phyloP scores from a whole-genome alignment of 2,113 vertebrate genomes.

The Bufo gargarizans region DNA sequence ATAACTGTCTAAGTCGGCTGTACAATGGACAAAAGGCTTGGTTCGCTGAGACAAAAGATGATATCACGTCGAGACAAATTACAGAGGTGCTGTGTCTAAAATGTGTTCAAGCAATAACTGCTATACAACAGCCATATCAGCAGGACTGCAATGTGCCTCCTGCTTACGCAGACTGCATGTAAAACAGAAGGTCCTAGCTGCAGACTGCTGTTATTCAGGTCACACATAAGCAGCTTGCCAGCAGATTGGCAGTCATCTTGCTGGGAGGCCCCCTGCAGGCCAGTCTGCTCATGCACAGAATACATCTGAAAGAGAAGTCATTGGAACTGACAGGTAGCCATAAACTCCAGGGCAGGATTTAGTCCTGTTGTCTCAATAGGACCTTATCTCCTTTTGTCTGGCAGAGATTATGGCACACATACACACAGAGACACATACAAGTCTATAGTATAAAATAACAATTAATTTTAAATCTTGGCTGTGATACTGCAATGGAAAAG shows the following conservation, averaged over 20 bases:
- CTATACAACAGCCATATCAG: slow-evolving; percentile 69
- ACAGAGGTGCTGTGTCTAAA: slow-evolving; percentile 68
- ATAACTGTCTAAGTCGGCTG: slow-evolving; percentile 60
- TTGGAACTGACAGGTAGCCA: slow-evolving; percentile 72
- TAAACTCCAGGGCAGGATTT: slow-evolving; percentile 64
- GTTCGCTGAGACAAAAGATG: slow-evolving; percentile 70
- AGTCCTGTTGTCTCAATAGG: slow-evolving; percentile 65
- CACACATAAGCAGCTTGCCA: slow-evolving; percentile 67
- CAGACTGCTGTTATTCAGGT: slow-evolving; percentile 68
- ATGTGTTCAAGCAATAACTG: slow-evolving; percentile 69
- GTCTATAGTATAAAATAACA: background rate
- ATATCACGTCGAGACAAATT: slow-evolving; percentile 71
- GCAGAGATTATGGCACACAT: slow-evolving; percentile 67
- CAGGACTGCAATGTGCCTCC: slow-evolving; percentile 71
- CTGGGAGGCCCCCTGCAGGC: slow-evolving; percentile 74
- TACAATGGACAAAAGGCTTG: slow-evolving; percentile 67
- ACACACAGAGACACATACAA: slow-evolving; percentile 48
- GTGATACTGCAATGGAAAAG: background rate
- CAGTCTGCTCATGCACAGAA: slow-evolving; percentile 63
- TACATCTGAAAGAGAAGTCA: slow-evolving; percentile 66
- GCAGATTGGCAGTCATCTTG: slow-evolving; percentile 67
- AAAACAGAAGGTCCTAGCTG: slow-evolving; percentile 70
- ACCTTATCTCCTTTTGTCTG: slow-evolving; percentile 67
- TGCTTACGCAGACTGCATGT: slow-evolving; percentile 74
- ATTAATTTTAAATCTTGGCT: background rate